These are phyloP conservation scores for Ondatra zibethicus DNA, from an alignment of 2,113 vertebrate species.

Conservation along the genomic window DNA sequence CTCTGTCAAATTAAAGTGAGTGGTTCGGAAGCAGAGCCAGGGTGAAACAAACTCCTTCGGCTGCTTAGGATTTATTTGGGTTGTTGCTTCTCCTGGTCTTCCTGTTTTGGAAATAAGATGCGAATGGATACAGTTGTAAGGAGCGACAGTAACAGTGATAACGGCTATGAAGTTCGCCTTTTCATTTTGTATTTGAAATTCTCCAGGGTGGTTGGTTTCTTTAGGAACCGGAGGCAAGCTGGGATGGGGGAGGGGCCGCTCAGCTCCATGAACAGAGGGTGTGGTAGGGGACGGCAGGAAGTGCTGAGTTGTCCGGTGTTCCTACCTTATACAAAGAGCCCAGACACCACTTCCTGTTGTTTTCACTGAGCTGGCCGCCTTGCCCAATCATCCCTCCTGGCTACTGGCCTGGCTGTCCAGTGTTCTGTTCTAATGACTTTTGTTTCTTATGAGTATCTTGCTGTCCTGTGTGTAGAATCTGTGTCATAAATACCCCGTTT, in stretches of 20 bases:
- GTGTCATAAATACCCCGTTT: background rate
- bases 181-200: constrained; percentile 38
- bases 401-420: background rate
- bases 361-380: constrained; percentile 57
- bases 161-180: background rate
- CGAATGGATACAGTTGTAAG: background rate
- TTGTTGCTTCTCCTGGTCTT: constrained; percentile 10
- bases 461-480: background rate
- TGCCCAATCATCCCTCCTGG: background rate
- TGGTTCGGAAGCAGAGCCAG: background rate
- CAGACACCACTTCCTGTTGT: constrained; percentile 81
- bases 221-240: background rate
- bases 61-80: constrained; percentile 38
- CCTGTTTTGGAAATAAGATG: background rate
- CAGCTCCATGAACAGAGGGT: constrained; percentile 30
- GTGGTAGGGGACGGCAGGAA: constrained; percentile 74
- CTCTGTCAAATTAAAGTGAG: constrained; percentile 93
- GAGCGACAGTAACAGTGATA: background rate
- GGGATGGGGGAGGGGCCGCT: background rate
- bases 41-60: constrained; percentile 18
- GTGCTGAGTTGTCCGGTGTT: constrained; percentile 80
- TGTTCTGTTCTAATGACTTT: background rate
- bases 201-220: constrained; percentile 2
- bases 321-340: constrained; percentile 74
- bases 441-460: background rate